phyloP scores from a whole-genome alignment of 2,113 vertebrate genomes.

The Leptobrachium leishanense region DNA sequence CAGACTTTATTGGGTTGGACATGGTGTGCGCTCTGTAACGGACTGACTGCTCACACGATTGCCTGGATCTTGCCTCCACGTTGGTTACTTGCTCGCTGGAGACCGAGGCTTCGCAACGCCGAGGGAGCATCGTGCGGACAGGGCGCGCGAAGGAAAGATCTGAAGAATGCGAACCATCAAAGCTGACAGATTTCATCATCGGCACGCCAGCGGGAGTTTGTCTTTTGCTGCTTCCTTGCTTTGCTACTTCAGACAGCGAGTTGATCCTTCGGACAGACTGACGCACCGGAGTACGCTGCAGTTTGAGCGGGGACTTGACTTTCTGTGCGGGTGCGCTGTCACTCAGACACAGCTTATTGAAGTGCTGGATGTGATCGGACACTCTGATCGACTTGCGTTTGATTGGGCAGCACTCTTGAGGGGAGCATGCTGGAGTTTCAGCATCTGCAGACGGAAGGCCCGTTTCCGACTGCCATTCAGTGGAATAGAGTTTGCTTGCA shows the following conservation, averaged over 20 bases:
- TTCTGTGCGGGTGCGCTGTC: slow-evolving; percentile 66
- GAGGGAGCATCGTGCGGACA: not conserved
- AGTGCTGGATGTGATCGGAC: slow-evolving; percentile 89
- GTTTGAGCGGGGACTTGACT: slow-evolving; percentile 77
- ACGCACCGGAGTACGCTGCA: slow-evolving; percentile 87
- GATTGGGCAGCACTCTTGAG: not conserved
- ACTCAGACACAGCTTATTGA: slow-evolving; percentile 88
- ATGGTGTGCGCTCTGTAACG: not conserved
- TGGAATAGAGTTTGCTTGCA: not conserved
- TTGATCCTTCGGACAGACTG: slow-evolving; percentile 88
- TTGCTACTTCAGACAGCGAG: slow-evolving; percentile 72
- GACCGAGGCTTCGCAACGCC: slow-evolving; percentile 34
- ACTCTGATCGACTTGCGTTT: slow-evolving; percentile 65
- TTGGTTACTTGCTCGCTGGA: slow-evolving; percentile 18
- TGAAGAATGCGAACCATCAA: slow-evolving; percentile 73
- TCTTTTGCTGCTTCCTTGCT: slow-evolving; percentile 33
- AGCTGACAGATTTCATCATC: slow-evolving; percentile 77
- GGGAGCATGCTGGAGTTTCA: not conserved
- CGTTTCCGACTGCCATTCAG: not conserved
- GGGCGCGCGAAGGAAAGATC: slow-evolving; percentile 50
- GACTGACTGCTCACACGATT: not conserved
- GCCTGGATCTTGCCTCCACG: not conserved
- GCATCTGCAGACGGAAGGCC: not conserved
- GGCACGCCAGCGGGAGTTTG: slow-evolving; percentile 51
- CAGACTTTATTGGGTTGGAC: slow-evolving; percentile 57